These are phyloP conservation scores for Dreissena polymorpha DNA, from an alignment of 1,140 invertebrate species.

Conservation along the genomic window DNA sequence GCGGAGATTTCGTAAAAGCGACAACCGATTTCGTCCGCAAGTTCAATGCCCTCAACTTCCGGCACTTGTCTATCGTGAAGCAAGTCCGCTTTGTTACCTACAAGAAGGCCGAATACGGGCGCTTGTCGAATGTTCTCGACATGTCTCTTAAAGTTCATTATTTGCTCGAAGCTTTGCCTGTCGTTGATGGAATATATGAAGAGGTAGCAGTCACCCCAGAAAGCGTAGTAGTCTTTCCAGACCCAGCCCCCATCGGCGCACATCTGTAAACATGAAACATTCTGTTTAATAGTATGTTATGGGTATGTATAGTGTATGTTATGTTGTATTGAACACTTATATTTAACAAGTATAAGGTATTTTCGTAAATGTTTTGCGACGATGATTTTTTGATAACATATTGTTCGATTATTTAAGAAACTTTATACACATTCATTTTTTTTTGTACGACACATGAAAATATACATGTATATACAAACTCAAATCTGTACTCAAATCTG, in stretches of 20 bases:
- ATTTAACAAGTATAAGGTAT: not conserved
- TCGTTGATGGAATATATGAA: conserved; percentile 96
- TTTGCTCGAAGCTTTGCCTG: conserved; percentile 88
- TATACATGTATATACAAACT: no score
- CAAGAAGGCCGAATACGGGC: conserved; percentile 84
- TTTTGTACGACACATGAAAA: no score
- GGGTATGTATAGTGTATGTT: not conserved
- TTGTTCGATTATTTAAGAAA: no score
- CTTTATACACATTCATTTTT: no score
- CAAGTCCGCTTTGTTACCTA: conserved; percentile 96
- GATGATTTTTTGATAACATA: no score
- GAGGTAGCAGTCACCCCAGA: conserved; percentile 92
- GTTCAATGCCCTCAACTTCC: conserved; percentile 86
- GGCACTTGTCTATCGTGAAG: conserved; percentile 94
- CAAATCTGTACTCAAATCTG: no score
- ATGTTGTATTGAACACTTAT: not conserved
- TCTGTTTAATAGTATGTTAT: not conserved
- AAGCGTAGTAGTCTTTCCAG: conserved; percentile 72
- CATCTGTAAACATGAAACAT: not conserved
- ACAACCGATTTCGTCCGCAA: conserved; percentile 88
- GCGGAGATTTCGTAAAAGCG: conserved; percentile 91
- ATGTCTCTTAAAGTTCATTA: conserved; percentile 90
- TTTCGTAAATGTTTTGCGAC: no score
- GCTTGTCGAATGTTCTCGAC: conserved; percentile 85
- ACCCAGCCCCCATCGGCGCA: conserved; percentile 51